These are phyloP conservation scores for Phylloscopus whistleri DNA, from an alignment of 2,113 vertebrate species.

Conservation along the genomic window DNA sequence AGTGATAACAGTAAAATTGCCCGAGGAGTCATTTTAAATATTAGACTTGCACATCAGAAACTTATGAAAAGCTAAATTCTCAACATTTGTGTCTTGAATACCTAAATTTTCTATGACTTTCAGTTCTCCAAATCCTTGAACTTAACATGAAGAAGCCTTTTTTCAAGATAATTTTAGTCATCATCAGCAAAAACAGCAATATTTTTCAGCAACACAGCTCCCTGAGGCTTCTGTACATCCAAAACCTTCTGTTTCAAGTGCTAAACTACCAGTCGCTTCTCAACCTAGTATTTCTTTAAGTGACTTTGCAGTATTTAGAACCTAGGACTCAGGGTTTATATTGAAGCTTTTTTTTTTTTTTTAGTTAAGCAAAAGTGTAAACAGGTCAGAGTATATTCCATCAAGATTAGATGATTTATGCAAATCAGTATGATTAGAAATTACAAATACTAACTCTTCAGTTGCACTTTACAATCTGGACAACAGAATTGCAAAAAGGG, in stretches of 20 bases:
- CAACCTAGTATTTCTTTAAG: background rate
- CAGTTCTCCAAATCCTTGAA: background rate
- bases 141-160: background rate
- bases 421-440: background rate
- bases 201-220: background rate
- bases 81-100: background rate
- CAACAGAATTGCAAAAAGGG: background rate
- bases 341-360: constrained; percentile 21
- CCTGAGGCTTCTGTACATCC: background rate
- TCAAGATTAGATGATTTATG: background rate
- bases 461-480: background rate
- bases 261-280: background rate
- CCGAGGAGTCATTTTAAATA: background rate
- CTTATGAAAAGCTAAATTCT: background rate
- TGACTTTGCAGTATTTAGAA: background rate
- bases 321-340: background rate
- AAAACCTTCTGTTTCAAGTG: background rate
- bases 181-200: background rate
- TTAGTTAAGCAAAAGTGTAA: constrained; percentile 1
- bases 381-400: background rate
- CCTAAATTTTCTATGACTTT: background rate
- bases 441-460: background rate
- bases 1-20: background rate
- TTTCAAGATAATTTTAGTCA: background rate
- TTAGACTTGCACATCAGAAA: background rate